These are phyloP conservation scores for Mirounga angustirostris DNA, from an alignment of 2,113 vertebrate species.

Conservation along the genomic window DNA sequence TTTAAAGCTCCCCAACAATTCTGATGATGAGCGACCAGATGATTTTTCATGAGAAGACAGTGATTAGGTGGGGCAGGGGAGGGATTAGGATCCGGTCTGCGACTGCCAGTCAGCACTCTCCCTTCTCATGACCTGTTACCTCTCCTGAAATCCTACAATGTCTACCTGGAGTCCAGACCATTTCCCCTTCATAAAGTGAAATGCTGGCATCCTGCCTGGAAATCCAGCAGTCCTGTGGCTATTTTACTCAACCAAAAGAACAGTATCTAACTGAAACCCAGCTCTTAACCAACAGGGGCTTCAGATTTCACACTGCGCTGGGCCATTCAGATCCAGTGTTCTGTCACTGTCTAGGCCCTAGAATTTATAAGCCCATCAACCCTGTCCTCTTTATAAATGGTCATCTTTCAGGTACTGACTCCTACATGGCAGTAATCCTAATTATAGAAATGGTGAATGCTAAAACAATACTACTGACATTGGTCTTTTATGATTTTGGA, in stretches of 20 bases:
- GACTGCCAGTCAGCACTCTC: not conserved
- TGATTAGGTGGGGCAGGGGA: not conserved
- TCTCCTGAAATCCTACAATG: not conserved
- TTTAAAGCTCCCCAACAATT: not conserved
- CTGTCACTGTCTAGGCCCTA: not conserved
- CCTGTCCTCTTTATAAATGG: not conserved
- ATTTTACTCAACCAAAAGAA: not conserved
- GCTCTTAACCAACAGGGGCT: not conserved
- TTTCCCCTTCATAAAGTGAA: not conserved
- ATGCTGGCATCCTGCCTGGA: not conserved
- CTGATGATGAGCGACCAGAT: not conserved
- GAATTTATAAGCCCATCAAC: not conserved
- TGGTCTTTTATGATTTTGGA: not conserved
- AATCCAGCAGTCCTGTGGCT: not conserved
- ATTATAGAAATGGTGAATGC: not conserved
- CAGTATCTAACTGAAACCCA: not conserved
- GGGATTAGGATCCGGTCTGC: not conserved
- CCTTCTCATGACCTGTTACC: not conserved
- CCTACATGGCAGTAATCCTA: not conserved
- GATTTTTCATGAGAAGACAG: not conserved
- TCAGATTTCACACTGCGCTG: fast-evolving
- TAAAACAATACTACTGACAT: not conserved
- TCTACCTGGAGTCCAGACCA: not conserved
- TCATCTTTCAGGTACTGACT: not conserved
- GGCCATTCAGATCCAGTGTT: not conserved